Evolutionary conservation across 2,113 vertebrate species (phyloP), one percentile per base, ranked within the genome.

Genomic region (Actenoides lindsayi): DNA sequence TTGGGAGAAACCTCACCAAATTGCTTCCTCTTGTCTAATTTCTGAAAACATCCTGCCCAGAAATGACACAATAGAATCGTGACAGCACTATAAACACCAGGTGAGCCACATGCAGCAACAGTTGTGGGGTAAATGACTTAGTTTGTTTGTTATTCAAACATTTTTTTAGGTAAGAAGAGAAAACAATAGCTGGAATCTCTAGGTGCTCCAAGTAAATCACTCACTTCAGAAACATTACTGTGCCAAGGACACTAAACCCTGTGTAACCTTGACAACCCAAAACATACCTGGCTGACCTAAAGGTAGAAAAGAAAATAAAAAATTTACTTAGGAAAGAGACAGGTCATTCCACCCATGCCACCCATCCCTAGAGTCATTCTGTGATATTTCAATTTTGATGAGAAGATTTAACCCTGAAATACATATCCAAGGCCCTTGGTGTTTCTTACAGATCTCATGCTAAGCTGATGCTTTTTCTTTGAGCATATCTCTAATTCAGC

Each of bases 1-100:
- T 76, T 81, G 80, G 88, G 91, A 97, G 65, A 94, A 94, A 93
- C 53, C 46, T 92, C 3, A 0, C 56, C 90, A 95, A 97, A 97
- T 97, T 88, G 59, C 42, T 97, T 98, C 97, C 94, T 88, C 91
- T 77, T 91, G 53, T 94, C 95, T 56, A 65, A 87, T 93, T 96
- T 94, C 79, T 82, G 84, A 65, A 97, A 93, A 92, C 91, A 89
- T 68, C 81, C 46, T 70, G 46, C 56, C 67, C 80, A 92, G 93
- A 95, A 91, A 48, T 13, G 25, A 68, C 37, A 89, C 39, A 79
- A 42, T 39, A 79, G 80, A 91, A 74, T 57, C 1, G 2, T 48
- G 12, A 64, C 33, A 89, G 48, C 54, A 94, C 81, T 87, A 90
- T 77, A 91, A 95, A 93, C 54, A 78, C 30, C 51, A 93, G 64